phyloP scores from a whole-genome alignment of 2,113 vertebrate species.

The Tachycineta bicolor region DNA sequence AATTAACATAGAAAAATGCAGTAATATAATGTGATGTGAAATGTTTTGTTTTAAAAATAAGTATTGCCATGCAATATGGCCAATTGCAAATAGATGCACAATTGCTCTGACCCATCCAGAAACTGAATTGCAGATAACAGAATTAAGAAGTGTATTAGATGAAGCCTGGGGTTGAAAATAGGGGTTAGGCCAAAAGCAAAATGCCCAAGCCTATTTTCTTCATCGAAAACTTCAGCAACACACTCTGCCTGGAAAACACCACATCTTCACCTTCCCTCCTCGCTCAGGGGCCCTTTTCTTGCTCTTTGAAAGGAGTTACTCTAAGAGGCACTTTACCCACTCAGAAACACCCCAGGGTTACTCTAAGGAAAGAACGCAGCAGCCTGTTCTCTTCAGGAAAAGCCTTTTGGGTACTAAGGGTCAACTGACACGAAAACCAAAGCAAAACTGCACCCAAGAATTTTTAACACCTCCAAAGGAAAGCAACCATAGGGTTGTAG shows the following conservation, averaged over 20 bases:
- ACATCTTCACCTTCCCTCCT: neutral
- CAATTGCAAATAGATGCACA: neutral
- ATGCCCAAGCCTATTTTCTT: neutral
- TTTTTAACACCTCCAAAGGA: neutral
- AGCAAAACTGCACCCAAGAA: neutral
- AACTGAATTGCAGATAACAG: neutral
- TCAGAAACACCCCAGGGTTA: neutral
- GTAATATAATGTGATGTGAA: neutral
- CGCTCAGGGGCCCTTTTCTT: neutral
- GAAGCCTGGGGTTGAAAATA: neutral
- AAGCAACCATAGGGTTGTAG: neutral
- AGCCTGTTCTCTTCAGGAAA: neutral
- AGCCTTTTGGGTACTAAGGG: neutral
- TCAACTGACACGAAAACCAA: neutral
- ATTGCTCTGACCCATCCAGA: neutral
- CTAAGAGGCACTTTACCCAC: neutral
- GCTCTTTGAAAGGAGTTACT: neutral
- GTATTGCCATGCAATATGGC: neutral
- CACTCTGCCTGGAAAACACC: neutral
- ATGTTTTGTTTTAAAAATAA: neutral
- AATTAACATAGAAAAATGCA: neutral
- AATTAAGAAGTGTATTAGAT: neutral
- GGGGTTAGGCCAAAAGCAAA: neutral
- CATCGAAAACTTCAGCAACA: neutral
- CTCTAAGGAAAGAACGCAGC: neutral